Evolutionary conservation across 2,888 invertebrate genomes (phyloP).

Genomic region (Sminthurides aquaticus): DNA sequence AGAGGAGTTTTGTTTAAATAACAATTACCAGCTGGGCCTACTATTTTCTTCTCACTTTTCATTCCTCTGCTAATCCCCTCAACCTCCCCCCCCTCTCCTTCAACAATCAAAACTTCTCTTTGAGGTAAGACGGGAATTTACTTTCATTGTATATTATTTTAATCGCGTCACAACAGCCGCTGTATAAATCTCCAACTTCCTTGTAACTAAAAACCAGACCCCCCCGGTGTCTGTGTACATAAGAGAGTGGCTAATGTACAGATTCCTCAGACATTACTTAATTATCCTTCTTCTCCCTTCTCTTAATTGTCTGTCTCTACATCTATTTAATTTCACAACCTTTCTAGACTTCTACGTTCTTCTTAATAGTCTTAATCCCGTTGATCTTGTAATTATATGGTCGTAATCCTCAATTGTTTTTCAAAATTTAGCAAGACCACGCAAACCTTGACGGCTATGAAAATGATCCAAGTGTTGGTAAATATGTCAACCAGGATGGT

Average conservation of each 20-base stretch:
- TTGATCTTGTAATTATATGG: background rate
- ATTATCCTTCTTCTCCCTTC: background rate
- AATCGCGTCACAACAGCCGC: no score
- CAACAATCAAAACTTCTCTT: no score
- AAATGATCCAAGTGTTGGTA: slow-evolving; percentile 42
- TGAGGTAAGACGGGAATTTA: background rate
- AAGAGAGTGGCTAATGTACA: no score
- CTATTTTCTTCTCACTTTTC: background rate
- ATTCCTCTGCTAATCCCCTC: background rate
- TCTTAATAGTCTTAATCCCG: background rate
- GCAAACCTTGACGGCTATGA: slow-evolving; percentile 38
- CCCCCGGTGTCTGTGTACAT: no score
- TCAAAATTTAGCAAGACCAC: slow-evolving; percentile 21
- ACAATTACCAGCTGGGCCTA: background rate
- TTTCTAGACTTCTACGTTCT: no score
- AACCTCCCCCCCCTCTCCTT: no score
- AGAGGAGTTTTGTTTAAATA: background rate
- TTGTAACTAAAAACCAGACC: no score
- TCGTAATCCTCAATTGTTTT: background rate
- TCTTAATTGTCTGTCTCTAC: background rate
- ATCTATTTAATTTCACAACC: background rate
- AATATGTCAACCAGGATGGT: slow-evolving; percentile 43
- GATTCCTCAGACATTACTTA: no score
- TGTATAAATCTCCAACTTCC: no score
- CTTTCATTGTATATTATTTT: no score